Evolutionary conservation across 2,113 vertebrate genomes (phyloP), one percentile per base, ranked within the genome.

Genomic region (Ifrita kowaldi): DNA sequence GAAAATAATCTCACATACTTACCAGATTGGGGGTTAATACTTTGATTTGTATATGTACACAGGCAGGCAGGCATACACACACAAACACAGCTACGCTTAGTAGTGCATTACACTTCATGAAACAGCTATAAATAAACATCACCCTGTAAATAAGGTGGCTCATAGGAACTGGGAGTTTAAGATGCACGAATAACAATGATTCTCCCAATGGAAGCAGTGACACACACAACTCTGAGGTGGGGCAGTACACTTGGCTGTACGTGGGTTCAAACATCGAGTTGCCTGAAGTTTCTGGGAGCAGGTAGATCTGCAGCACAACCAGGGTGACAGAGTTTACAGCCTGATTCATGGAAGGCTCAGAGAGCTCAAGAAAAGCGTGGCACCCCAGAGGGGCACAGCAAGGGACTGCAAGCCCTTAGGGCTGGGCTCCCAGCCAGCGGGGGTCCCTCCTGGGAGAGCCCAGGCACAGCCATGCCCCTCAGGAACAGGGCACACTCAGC

Each of bases 181-280:
- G 42, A 21, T 9, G 11, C 1, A 0, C 28, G 13, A 10, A 13
- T 41, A 46, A 53, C 0, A 0, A 59, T 19, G 41, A 53, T 13
- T 53, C 1, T 80, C 26, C 16, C 21, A 13, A 1, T 0, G 10
- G 37, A 68, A 76, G 30, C 24, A 47, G 10, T 8, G 32, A 49
- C 9, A 14, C 11, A 16, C 1, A 0, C 4, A 55, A 24, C 6
- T 14, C 41, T 0, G 1, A 42, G 37, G 5, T 19, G 11, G 15
- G 5, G 4, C 10, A 2, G 1, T 9, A 28, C 16, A 4, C 16
- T 17, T 27, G 18, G 11, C 30, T 5, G 3, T 59, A 17, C 0
- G 0, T 0, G 2, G 13, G 11, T 13, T 37, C 71, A 27, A 63
- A 60, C 2, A 0, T 0, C 1, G 4, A 42, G 20, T 3, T 47